Conservation (phyloP, 2,797 vertebrate species). For the Lycodopsis pacificus region DNA sequence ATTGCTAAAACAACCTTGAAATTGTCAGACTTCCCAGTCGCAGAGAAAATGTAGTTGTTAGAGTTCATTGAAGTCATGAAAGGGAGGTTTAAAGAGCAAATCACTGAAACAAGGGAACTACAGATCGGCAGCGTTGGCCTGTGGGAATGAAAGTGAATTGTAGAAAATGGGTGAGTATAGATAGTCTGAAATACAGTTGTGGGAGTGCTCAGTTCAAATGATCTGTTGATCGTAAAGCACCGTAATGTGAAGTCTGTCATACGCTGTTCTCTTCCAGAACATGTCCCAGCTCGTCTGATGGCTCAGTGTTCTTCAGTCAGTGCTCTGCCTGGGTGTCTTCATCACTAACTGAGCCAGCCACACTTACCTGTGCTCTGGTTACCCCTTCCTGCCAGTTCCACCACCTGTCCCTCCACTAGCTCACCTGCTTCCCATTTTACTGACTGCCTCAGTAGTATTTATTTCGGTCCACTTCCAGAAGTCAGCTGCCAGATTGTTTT, state of each 20-base stretch:
- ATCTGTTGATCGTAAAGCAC: conserved; percentile 3
- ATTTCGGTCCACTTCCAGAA: too few species aligned
- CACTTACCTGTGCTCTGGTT: too few species aligned
- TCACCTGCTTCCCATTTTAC: too few species aligned
- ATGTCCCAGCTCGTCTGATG: too few species aligned
- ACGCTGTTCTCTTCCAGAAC: too few species aligned
- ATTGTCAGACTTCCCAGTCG: conserved; percentile 49
- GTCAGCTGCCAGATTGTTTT: too few species aligned
- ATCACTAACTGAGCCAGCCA: too few species aligned
- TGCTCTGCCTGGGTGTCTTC: too few species aligned
- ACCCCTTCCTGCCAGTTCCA: too few species aligned
- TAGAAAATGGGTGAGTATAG: conserved; percentile 10
- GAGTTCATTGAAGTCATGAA: conserved; percentile 36
- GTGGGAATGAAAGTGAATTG: conserved; percentile 21
- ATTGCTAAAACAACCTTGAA: conserved; percentile 47
- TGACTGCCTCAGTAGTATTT: too few species aligned
- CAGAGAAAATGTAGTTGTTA: conserved; percentile 29
- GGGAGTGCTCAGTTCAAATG: neutral
- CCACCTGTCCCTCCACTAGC: too few species aligned
- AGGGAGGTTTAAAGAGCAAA: conserved; percentile 51
- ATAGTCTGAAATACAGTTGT: conserved; percentile 10
- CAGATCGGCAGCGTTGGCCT: conserved; percentile 37
- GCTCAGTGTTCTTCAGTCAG: too few species aligned
- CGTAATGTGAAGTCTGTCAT: neutral
- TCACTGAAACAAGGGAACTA: conserved; percentile 13